Base-by-base conservation (phyloP, 2,888 invertebrate genomes). In the Selenia dentaria region DNA sequence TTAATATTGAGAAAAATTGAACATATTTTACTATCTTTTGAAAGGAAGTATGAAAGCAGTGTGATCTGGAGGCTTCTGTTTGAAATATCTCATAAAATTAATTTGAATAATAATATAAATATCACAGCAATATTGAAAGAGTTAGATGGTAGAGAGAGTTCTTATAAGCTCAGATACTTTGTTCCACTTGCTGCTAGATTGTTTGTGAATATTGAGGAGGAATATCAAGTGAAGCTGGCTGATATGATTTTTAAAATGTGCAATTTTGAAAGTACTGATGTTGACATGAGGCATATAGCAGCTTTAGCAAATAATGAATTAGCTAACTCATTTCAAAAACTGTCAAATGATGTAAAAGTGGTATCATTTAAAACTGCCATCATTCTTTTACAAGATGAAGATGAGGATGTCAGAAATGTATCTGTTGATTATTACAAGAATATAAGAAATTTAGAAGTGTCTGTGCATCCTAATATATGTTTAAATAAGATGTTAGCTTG, bases 301-400 rank as follows among this genome's bases (percentile, higher is more conserved):
- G 78, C 79, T 28, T 53, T 75, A 36, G 79, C 86, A 11, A 86
- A 83, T 53, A 88, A 86, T 74, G 84, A 85, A 64, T 51, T 89
- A 16, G 75, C 74, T 14, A 54, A 54, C 25, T 50, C 57, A 10
- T 79, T 85, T 55, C 16, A 50, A 4, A 56, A 51, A 32, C 58
- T 82, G 10, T 22, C 69, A 6, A 77, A 83, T 58, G 43, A 51
- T 27, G 57, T 77, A 14, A 89, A 79, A 70, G 63, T 79, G 25
- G 73, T 57, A 43, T 68, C 81, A 33, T 72, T 91, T 22, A 76
- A 81, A 64, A 70, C 85, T 28, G 83, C 77, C 35, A 62, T 91
- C n/a, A 70, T 81, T 26, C 70, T 92, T 3, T 62, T 93, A 27
- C 92, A 92, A 75, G 93, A 93, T 69, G 93, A 93, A 63, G 85